These are phyloP conservation scores for Rallus limicola DNA, from an alignment of 2,113 vertebrate genomes.

Conservation along the genomic window DNA sequence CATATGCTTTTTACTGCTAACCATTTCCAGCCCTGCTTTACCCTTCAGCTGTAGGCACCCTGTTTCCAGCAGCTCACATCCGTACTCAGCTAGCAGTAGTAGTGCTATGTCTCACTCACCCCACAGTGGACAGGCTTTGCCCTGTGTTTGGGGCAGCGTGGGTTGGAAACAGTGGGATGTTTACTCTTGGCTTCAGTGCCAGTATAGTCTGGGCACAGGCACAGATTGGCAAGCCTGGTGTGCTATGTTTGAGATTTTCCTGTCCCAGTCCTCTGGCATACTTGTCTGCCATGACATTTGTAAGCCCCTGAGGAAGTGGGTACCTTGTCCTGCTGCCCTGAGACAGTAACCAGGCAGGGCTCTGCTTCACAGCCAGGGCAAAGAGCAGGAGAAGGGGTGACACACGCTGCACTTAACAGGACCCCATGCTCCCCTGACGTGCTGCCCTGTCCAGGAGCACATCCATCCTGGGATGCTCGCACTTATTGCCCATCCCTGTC, in stretches of 20 bases:
- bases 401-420: fast-evolving
- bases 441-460: background rate
- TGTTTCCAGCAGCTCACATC: background rate
- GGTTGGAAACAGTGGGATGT: background rate
- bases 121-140: background rate
- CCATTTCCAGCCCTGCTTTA: background rate
- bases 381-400: background rate
- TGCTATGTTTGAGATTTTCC: background rate
- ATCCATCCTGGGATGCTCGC: background rate
- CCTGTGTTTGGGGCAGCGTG: background rate
- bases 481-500: background rate
- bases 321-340: background rate
- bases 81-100: background rate
- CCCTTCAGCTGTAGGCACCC: background rate
- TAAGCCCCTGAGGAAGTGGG: background rate
- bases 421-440: background rate
- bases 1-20: background rate
- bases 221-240: background rate
- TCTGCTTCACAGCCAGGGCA: background rate
- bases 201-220: background rate
- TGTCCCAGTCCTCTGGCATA: background rate
- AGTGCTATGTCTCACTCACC: background rate
- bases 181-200: background rate
- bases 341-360: background rate
- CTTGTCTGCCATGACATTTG: background rate